phyloP scores from a whole-genome alignment of 2,797 vertebrate species.

The Astyanax mexicanus region DNA sequence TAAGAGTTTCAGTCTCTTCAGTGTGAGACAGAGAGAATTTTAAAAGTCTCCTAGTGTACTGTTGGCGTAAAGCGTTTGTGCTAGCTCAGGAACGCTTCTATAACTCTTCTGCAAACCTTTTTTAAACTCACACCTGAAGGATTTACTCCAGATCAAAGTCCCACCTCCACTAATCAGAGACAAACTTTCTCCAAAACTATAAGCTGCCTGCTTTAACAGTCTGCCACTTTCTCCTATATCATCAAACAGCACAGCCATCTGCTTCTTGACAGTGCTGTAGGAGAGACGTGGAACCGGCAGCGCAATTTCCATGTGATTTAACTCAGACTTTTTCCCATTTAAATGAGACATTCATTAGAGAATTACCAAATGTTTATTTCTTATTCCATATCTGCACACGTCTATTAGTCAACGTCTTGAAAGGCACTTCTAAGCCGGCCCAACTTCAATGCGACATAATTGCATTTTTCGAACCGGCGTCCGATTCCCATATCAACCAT shows the following conservation, averaged over 20 bases:
- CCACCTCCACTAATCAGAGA: neutral
- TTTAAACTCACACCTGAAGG: neutral
- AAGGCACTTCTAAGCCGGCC: neutral
- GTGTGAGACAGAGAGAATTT: no score
- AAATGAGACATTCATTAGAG: neutral
- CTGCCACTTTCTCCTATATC: constrained; percentile 24
- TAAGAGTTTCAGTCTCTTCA: no score
- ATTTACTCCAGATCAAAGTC: neutral
- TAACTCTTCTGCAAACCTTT: neutral
- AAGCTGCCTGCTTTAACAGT: neutral
- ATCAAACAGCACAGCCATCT: neutral
- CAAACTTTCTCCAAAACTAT: neutral
- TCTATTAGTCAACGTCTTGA: constrained; percentile 5
- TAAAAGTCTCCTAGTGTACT: no score
- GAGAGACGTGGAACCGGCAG: neutral
- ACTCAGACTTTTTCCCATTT: neutral
- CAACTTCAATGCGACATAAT: constrained; percentile 18
- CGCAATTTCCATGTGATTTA: neutral
- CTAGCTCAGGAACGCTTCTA: no score
- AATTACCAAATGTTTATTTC: constrained; percentile 3
- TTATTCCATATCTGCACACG: neutral
- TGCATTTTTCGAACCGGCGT: neutral
- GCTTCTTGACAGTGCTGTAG: neutral
- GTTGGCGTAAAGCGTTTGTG: neutral
- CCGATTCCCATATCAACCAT: neutral